phyloP scores from a whole-genome alignment of 2,797 vertebrate genomes.

The Hybognathus amarus region DNA sequence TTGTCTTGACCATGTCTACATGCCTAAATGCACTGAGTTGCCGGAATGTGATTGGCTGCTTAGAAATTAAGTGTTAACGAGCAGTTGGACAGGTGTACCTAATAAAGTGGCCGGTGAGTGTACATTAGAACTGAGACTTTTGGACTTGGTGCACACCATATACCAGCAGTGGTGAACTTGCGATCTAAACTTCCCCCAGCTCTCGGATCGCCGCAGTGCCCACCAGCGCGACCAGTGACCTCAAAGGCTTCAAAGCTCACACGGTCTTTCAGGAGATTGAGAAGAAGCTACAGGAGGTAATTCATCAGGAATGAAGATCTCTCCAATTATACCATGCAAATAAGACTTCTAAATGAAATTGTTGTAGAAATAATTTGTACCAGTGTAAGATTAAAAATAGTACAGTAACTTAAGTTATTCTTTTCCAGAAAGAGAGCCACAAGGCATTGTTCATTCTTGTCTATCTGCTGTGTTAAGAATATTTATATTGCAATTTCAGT shows the following conservation, averaged over 20 bases:
- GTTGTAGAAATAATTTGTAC: not conserved
- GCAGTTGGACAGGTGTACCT: too few relatives aligned
- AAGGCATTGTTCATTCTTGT: too few relatives aligned
- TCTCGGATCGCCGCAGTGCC: slow-evolving; percentile 71
- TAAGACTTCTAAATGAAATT: not conserved
- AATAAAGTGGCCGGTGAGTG: too few relatives aligned
- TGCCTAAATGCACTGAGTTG: too few relatives aligned
- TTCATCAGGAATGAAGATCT: slow-evolving; percentile 7
- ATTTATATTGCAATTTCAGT: not conserved
- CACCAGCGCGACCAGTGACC: slow-evolving; percentile 72
- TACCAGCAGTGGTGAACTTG: not conserved
- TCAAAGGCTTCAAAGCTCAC: slow-evolving; percentile 86
- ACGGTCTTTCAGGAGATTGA: slow-evolving; percentile 92
- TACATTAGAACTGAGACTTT: not conserved
- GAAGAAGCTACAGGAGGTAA: slow-evolving; percentile 88
- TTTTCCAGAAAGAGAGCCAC: too few relatives aligned
- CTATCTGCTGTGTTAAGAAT: too few relatives aligned
- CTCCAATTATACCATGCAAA: not conserved
- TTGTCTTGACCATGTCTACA: too few relatives aligned
- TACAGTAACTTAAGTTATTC: not conserved
- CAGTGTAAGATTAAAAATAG: not conserved
- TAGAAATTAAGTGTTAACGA: too few relatives aligned
- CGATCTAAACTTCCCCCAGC: slow-evolving; percentile 67
- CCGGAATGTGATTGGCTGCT: too few relatives aligned
- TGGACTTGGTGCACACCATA: not conserved